Evolutionary conservation across 2,888 invertebrate genomes (phyloP).

Genomic region (Andrena fulva): DNA sequence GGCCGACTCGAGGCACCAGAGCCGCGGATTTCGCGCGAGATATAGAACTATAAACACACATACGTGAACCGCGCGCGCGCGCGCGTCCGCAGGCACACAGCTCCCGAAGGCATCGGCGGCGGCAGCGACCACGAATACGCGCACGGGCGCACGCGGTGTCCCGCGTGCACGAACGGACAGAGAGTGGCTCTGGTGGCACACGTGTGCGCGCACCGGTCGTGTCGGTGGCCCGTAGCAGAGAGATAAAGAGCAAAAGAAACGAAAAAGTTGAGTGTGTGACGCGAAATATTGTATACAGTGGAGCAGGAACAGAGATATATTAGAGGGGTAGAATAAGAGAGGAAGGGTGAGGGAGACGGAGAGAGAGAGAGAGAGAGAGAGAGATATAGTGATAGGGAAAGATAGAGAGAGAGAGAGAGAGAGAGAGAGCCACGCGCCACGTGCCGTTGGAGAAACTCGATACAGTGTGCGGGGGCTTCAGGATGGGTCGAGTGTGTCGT

Average conservation of each 20-base stretch:
- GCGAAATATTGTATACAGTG: conserved; percentile 23
- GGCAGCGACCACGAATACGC: conserved; percentile 17
- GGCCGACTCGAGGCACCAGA: conserved; percentile 82
- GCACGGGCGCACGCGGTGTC: conserved; percentile 36
- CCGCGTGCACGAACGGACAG: conserved; percentile 23
- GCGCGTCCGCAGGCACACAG: conserved; percentile 7
- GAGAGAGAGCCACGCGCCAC: conserved; percentile 19
- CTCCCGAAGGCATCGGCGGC: conserved; percentile 10
- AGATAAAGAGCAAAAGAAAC: too few relatives aligned
- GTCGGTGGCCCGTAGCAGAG: conserved; percentile 21
- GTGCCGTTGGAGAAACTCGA: conserved; percentile 54
- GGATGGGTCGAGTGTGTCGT: conserved; percentile 57
- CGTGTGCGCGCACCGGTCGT: conserved; percentile 9
- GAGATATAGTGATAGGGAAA: not conserved
- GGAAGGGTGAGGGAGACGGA: not conserved
- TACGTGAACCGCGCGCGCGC: conserved; percentile 13
- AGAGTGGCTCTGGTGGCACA: conserved; percentile 36
- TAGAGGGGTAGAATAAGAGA: not conserved
- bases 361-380: not conserved
- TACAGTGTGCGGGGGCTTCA: conserved; percentile 32
- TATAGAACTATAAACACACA: conserved; percentile 61
- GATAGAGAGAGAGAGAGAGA: not conserved
- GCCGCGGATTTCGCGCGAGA: conserved; percentile 80
- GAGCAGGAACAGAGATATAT: conserved; percentile 8
- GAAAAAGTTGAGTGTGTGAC: conserved; percentile 43